Conservation (phyloP, 2,888 invertebrate species). For the Phyllotreta cruciferae region DNA sequence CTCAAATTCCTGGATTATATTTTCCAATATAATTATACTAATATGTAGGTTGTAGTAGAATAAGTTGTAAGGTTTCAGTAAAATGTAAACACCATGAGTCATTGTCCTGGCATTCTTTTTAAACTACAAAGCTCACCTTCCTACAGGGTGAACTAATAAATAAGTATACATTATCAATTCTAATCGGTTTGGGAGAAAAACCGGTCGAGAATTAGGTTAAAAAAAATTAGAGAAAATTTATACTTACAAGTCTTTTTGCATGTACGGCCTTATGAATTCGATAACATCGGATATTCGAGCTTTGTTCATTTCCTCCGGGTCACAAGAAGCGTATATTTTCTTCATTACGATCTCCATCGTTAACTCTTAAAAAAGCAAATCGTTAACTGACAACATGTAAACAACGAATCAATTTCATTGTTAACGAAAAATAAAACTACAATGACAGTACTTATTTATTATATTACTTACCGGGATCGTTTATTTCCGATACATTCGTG, state of each 20-base stretch:
- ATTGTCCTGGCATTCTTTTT: too few relatives aligned
- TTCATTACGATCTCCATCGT: conserved; percentile 44
- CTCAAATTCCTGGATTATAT: too few relatives aligned
- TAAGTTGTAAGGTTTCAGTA: too few relatives aligned
- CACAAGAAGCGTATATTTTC: conserved; percentile 50
- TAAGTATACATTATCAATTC: conserved; percentile 7
- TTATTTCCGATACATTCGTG: conserved; percentile 25
- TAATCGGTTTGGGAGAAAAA: neutral
- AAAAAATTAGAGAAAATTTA: conserved; percentile 1
- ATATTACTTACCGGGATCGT: conserved; percentile 26
- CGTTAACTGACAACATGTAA: neutral
- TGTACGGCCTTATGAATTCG: conserved; percentile 49
- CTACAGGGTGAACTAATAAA: neutral
- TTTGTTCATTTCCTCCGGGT: conserved; percentile 44
- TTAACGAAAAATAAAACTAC: neutral
- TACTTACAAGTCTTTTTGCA: conserved; percentile 50
- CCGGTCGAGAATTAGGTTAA: neutral
- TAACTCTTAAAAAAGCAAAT: conserved; percentile 32
- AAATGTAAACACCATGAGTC: too few relatives aligned
- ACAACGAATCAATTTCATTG: neutral
- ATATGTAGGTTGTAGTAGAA: too few relatives aligned
- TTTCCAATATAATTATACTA: too few relatives aligned
- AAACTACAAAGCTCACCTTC: too few relatives aligned
- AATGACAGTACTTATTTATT: conserved; percentile 12
- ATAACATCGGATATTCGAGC: conserved; percentile 50